Evolutionary conservation across 2,113 vertebrate species (phyloP).

Genomic region (Heteronetta atricapilla): DNA sequence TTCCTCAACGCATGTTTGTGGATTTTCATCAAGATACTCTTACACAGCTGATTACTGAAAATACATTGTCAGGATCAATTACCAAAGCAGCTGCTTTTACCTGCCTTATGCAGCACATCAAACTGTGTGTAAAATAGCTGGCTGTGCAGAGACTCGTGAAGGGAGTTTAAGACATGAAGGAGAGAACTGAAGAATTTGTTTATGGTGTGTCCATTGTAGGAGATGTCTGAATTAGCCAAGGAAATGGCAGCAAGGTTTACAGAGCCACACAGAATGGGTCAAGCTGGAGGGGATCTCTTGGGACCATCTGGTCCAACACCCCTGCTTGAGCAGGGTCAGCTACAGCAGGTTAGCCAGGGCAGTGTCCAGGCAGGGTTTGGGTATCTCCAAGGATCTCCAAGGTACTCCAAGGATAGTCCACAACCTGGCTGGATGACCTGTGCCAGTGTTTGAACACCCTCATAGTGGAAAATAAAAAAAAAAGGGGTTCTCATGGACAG

Average conservation of each 20-base stretch:
- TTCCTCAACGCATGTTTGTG: neutral
- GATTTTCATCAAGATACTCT: neutral
- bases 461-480: neutral
- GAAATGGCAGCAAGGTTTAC: neutral
- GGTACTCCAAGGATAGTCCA: neutral
- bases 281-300: neutral
- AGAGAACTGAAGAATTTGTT: neutral
- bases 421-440: neutral
- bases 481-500: neutral
- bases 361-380: neutral
- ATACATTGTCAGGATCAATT: neutral
- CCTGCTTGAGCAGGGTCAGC: neutral
- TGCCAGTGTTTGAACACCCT: neutral
- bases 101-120: neutral
- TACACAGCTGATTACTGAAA: neutral
- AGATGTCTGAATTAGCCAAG: neutral
- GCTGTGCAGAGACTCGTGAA: neutral
- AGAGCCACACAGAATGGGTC: neutral
- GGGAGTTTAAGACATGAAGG: neutral
- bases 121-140: neutral
- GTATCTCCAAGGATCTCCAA: neutral
- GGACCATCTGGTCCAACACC: accelerated
- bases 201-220: neutral
- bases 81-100: neutral
- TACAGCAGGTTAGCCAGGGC: neutral